phyloP scores from a whole-genome alignment of 2,888 invertebrate species.

The Prosopocoilus inquinatus region DNA sequence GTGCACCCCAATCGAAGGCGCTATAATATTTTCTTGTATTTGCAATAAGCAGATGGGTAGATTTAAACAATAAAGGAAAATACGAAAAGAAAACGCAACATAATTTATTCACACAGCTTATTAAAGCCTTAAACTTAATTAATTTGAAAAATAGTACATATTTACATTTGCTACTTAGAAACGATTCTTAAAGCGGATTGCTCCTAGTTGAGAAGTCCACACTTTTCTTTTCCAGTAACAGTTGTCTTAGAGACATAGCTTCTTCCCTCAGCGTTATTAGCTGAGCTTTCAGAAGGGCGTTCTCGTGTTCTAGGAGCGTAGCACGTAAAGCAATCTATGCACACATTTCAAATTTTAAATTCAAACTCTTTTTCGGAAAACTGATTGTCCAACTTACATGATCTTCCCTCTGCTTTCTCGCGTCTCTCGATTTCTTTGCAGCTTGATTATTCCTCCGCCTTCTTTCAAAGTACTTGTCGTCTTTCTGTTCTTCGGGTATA shows the following conservation, averaged over 20 bases:
- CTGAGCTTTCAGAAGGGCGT: conserved; percentile 81
- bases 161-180: no score
- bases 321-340: conserved; percentile 78
- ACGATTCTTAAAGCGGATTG: no score
- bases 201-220: conserved; percentile 32
- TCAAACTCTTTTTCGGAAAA: no score
- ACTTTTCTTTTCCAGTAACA: conserved; percentile 56
- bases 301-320: conserved; percentile 83
- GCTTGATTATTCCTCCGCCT: conserved; percentile 86
- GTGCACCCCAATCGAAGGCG: no score
- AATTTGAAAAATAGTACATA: no score
- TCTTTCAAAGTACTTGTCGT: conserved; percentile 86
- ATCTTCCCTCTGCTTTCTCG: conserved; percentile 82
- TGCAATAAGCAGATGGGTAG: no score
- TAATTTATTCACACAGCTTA: no score
- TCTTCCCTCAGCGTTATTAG: conserved; percentile 78
- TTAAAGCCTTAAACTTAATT: no score
- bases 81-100: no score
- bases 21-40: no score
- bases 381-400: conserved; percentile 57
- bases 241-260: conserved; percentile 66
- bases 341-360: not conserved
- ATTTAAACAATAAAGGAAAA: no score
- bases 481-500: conserved; percentile 84
- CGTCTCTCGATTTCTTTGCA: conserved; percentile 89